These are phyloP conservation scores for Caenorhabditis sulstoni DNA, from an alignment of 2,888 invertebrate genomes.

Conservation along the genomic window DNA sequence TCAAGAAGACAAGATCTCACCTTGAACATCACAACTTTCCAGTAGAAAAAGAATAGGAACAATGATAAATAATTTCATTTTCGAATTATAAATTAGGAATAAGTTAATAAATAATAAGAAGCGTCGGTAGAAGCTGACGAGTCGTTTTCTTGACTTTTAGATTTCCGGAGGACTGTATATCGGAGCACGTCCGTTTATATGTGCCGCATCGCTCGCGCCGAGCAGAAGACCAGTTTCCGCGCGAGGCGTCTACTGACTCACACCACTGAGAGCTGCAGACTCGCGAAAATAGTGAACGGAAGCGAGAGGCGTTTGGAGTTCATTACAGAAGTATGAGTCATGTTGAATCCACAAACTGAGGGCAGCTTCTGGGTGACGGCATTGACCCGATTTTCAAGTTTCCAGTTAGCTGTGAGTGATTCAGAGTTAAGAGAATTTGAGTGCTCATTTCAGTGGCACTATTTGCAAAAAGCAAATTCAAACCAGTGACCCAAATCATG, in stretches of 20 bases:
- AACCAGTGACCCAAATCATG: too few relatives aligned
- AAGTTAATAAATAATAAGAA: constrained; percentile 39
- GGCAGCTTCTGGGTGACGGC: constrained; percentile 32
- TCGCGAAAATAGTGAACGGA: neutral
- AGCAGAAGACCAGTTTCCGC: constrained; percentile 51
- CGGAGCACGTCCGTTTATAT: constrained; percentile 57
- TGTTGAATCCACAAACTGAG: constrained; percentile 35
- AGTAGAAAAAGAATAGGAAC: constrained; percentile 20
- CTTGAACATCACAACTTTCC: constrained; percentile 17
- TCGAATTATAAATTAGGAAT: constrained; percentile 29
- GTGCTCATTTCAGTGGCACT: too few relatives aligned
- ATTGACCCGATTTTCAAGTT: constrained; percentile 29
- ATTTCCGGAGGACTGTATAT: constrained; percentile 55
- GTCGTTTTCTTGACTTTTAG: constrained; percentile 45
- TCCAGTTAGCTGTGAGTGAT: constrained; percentile 31
- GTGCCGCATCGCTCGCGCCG: constrained; percentile 49
- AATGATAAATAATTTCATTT: constrained; percentile 29
- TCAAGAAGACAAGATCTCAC: neutral
- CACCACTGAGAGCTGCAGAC: constrained; percentile 15
- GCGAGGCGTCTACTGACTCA: constrained; percentile 34
- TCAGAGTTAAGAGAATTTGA: too few relatives aligned
- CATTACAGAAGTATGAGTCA: constrained; percentile 56
- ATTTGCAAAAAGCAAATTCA: too few relatives aligned
- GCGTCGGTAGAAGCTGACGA: constrained; percentile 17
- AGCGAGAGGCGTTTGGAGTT: constrained; percentile 26